Evolutionary conservation across 1,140 invertebrate species (phyloP).

Genomic region (Bacillus rossius): DNA sequence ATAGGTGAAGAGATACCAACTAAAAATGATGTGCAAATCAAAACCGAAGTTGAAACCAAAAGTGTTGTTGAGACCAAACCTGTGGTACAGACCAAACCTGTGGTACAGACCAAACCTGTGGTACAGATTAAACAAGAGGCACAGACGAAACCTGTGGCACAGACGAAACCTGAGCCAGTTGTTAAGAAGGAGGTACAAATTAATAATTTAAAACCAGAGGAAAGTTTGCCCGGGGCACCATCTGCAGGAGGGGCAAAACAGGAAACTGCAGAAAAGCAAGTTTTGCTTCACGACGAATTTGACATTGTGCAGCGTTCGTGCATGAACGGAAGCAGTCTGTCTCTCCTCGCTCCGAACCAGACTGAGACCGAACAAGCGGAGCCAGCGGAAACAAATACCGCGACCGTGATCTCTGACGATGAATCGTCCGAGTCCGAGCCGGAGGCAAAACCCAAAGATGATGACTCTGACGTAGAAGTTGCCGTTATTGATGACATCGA

Average conservation of each 20-base stretch:
- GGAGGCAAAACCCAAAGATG: slow-evolving; percentile 42
- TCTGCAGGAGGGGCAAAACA: slow-evolving; percentile 39
- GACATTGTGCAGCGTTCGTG: slow-evolving; percentile 24
- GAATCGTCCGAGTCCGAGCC: slow-evolving; percentile 8
- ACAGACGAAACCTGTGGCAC: too few species aligned
- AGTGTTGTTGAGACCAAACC: too few species aligned
- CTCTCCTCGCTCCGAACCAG: slow-evolving; percentile 52
- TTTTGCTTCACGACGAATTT: slow-evolving; percentile 10
- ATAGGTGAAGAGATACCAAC: background rate
- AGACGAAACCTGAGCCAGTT: too few species aligned
- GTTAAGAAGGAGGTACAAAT: too few species aligned
- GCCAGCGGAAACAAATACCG: too few species aligned
- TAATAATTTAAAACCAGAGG: slow-evolving; percentile 12
- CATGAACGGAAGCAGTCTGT: slow-evolving; percentile 41
- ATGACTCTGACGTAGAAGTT: slow-evolving; percentile 67
- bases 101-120: too few species aligned
- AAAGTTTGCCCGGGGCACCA: slow-evolving; percentile 19
- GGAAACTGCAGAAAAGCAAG: slow-evolving; percentile 19
- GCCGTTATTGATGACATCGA: slow-evolving; percentile 77
- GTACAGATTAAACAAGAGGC: too few species aligned
- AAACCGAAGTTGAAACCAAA: too few species aligned
- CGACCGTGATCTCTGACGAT: background rate
- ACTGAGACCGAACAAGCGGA: background rate
- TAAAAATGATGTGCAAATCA: too few species aligned
- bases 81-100: too few species aligned